A percentile compares a stretch with the other conserved stretches of the same genome.
These are phyloP conservation scores for Scolopax rusticola DNA, from an alignment of 2,797 vertebrate species.

Conservation along the genomic window DNA sequence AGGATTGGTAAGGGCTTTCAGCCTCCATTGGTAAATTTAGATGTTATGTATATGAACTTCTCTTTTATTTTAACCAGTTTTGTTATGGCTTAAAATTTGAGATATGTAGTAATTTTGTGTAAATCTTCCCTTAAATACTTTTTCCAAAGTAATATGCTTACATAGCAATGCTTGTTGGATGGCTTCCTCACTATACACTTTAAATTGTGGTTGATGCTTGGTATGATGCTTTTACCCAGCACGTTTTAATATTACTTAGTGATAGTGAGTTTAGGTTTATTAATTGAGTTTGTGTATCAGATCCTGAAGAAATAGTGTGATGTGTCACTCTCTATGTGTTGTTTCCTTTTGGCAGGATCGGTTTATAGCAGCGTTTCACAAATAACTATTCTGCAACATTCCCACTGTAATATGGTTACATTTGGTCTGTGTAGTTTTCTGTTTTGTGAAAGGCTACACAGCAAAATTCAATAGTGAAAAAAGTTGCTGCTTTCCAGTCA, in stretches of 20 bases:
- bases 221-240: not conserved
- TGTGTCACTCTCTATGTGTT: accelerated
- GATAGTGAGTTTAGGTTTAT: not conserved
- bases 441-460: not conserved
- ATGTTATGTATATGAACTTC: not conserved
- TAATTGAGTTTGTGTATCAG: not conserved
- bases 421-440: not conserved
- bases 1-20: not conserved
- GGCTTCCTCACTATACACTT: not conserved
- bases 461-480: not conserved
- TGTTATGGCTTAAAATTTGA: not conserved
- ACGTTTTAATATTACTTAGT: not conserved
- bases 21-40: not conserved
- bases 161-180: not conserved
- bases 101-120: not conserved
- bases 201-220: not conserved
- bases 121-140: not conserved
- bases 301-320: not conserved
- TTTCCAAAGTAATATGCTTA: not conserved
- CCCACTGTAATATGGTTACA: not conserved
- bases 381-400: not conserved
- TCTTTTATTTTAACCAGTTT: not conserved
- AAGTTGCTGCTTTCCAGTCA: not conserved
- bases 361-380: not conserved
- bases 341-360: not conserved